Base-by-base conservation (phyloP, 2,797 vertebrate species). In the Chelmon rostratus region DNA sequence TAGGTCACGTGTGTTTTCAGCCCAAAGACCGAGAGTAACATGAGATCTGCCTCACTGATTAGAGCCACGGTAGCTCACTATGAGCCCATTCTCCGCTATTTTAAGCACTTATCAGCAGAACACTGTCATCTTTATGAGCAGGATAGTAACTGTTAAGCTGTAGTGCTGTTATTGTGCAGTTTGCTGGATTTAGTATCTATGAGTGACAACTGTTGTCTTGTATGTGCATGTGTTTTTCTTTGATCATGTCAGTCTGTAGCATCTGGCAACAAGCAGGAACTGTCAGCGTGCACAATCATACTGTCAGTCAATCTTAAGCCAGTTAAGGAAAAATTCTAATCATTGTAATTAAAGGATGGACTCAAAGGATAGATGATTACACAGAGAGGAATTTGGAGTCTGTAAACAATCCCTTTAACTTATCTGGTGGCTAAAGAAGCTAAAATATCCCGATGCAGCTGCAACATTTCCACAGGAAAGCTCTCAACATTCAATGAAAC, bases 1-100 rank as follows among this genome's bases (percentile, higher is more conserved):
- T 83, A 86, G 87, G 82, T 89, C 52, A 50, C 82, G 74, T 89
- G 86, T 89, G 78, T 88, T 81, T 77, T 86, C 70, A 64, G 50
- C 59, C 76, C 71, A 65, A 64, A 80, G 69, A 74, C 50, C 66
- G 59, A 66, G 59, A 71, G 89, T 81, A 90, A 92, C 78, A 76
- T 69, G 88, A 91, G 88, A 88, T 83, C 68, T 38, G 59, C 61
- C 35, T 79, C 6, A 3, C 64, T 84, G 84, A 89, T 90, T 49
- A 71, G n/a, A 15, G 19, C 70, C 37, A 2, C 15, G 50, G 88
- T 88, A 79, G 74, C 31, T 79, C 78, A 6, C 69, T 56, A 23
- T 6, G 16, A 76, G 50, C 57, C 68, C 35, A 8, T 74, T 83
- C 61, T 28, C n/a, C 35, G 8, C 50, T 42, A 50, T 80, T 76